phyloP scores from a whole-genome alignment of 1,140 invertebrate species.

The Drosophila bifasciata region DNA sequence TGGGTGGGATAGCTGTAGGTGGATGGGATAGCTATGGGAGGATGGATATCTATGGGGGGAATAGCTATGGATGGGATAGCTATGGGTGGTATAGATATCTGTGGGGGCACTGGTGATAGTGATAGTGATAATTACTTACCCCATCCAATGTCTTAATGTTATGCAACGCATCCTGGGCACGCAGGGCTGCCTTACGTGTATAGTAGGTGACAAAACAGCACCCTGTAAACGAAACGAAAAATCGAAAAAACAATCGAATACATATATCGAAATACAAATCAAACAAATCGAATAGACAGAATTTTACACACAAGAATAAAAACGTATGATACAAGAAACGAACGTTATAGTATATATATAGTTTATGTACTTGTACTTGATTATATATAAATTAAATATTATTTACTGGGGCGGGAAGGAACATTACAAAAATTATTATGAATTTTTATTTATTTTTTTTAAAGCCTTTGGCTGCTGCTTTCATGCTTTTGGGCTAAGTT shows the following conservation, averaged over 20 bases:
- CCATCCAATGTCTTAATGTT: constrained; percentile 98
- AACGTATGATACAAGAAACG: constrained; percentile 29
- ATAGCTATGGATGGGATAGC: too few species aligned
- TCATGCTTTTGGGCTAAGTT: constrained; percentile 34
- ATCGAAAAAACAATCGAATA: constrained; percentile 77
- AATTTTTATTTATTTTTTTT: neutral
- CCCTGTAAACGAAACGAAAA: constrained; percentile 98
- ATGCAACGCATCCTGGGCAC: constrained; percentile 99
- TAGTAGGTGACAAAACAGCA: constrained; percentile 99
- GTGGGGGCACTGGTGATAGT: too few species aligned
- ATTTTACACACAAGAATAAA: constrained; percentile 65
- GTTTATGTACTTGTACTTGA: neutral
- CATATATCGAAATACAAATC: constrained; percentile 47
- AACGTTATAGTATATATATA: constrained; percentile 7
- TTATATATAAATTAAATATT: constrained; percentile 19
- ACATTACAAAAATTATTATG: constrained; percentile 17
- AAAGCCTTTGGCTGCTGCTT: constrained; percentile 1
- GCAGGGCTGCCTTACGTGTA: constrained; percentile 97
- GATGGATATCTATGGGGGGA: neutral
- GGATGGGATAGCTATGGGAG: neutral
- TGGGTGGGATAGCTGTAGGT: neutral
- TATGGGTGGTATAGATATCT: too few species aligned
- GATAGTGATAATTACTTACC: too few species aligned
- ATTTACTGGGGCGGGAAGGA: constrained; percentile 17
- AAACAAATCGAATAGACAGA: constrained; percentile 63